Percentiles rank a stretch among this genome's conserved stretches.
Evolutionary conservation across 2,797 vertebrate genomes (phyloP).

Genomic region (Falco peregrinus): DNA sequence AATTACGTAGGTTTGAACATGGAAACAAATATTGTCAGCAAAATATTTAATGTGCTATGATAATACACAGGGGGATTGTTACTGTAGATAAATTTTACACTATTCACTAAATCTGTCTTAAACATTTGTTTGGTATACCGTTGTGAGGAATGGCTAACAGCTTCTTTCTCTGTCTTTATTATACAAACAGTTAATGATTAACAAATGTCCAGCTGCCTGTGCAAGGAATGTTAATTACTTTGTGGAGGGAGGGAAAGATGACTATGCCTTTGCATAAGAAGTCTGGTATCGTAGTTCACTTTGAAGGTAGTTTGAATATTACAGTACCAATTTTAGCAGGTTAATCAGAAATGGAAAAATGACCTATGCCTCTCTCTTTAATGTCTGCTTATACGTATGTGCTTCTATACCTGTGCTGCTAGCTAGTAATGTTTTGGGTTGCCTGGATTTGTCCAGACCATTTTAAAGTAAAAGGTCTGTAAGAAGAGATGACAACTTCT

Average conservation of each 20-base stretch:
- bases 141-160: neutral
- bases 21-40: slow-evolving; percentile 74
- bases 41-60: slow-evolving; percentile 76
- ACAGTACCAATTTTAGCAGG: neutral
- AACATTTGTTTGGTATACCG: neutral
- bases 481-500: neutral
- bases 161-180: neutral
- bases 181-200: slow-evolving; percentile 69
- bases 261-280: slow-evolving; percentile 33
- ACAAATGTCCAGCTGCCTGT: slow-evolving; percentile 59
- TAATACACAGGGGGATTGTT: slow-evolving; percentile 50
- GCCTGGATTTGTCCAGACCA: neutral
- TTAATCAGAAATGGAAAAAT: slow-evolving; percentile 7
- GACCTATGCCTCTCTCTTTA: neutral
- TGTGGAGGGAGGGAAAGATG: neutral
- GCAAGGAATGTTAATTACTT: slow-evolving; percentile 72
- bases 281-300: neutral
- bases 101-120: slow-evolving; percentile 31
- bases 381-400: neutral
- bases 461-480: neutral
- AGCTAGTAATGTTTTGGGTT: neutral
- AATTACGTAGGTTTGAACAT: slow-evolving; percentile 75
- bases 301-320: neutral
- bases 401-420: neutral
- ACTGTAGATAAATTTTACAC: neutral